A percentile compares a stretch with the other conserved stretches of the same genome.
Evolutionary conservation across 2,888 invertebrate genomes (phyloP).

Genomic region (Ptilodon capucinus): DNA sequence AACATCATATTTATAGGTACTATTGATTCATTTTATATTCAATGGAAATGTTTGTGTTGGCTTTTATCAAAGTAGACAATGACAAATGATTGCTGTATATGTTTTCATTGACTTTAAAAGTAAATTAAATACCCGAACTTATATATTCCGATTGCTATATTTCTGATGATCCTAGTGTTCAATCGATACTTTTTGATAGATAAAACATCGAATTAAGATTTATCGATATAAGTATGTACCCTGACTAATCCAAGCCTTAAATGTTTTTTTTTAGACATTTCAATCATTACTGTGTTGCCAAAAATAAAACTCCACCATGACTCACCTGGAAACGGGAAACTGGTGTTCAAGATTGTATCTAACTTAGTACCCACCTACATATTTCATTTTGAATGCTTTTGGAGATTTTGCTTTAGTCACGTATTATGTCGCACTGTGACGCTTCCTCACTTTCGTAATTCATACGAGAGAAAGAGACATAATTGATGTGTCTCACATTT

Average conservation of each 20-base stretch:
- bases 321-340: slow-evolving; percentile 40
- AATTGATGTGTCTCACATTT: no score
- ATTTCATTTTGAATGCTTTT: slow-evolving; percentile 13
- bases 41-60: slow-evolving; percentile 9
- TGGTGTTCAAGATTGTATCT: slow-evolving; percentile 15
- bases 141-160: no score
- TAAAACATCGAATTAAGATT: background rate
- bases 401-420: slow-evolving; percentile 4
- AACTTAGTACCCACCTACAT: no score
- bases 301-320: slow-evolving; percentile 52
- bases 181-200: background rate
- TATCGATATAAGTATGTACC: slow-evolving; percentile 27
- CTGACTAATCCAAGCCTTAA: slow-evolving; percentile 43
- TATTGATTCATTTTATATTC: slow-evolving; percentile 22
- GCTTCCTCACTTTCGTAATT: no score
- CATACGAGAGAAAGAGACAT: no score
- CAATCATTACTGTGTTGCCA: slow-evolving; percentile 49
- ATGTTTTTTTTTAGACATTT: slow-evolving; percentile 55
- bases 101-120: background rate
- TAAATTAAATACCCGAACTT: no score
- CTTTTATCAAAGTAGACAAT: background rate
- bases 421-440: no score
- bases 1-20: slow-evolving; percentile 24
- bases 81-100: slow-evolving; percentile 2
- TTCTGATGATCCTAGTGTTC: background rate